phyloP scores from a whole-genome alignment of 2,888 invertebrate species.

The Tachina lurida region DNA sequence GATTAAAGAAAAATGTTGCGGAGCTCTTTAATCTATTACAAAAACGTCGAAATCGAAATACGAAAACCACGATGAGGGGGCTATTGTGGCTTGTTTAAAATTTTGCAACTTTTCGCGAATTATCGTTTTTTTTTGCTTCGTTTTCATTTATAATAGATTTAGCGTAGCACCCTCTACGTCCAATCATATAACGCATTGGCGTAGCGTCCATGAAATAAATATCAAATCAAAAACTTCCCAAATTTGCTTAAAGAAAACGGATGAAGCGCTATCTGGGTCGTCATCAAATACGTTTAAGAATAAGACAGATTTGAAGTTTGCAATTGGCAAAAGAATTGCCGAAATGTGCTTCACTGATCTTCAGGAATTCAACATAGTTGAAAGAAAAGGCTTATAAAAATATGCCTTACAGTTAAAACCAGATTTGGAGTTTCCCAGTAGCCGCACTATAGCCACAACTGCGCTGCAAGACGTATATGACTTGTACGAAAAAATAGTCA shows the following conservation, averaged over 20 bases:
- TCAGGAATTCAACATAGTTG: constrained; percentile 16
- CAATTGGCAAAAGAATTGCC: constrained; percentile 18
- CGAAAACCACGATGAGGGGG: too few species aligned
- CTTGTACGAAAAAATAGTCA: background rate
- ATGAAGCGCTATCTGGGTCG: constrained; percentile 8
- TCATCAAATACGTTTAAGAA: background rate
- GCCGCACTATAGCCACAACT: constrained; percentile 35
- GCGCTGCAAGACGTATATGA: constrained; percentile 35
- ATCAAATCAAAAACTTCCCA: constrained; percentile 23
- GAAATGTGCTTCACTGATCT: constrained; percentile 49
- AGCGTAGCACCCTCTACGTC: constrained; percentile 34
- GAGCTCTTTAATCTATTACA: too few species aligned
- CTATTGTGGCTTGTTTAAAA: too few species aligned
- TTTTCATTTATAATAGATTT: constrained; percentile 16
- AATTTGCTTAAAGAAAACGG: background rate
- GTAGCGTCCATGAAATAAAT: constrained; percentile 15
- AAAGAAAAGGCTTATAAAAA: constrained; percentile 31
- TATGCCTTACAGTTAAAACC: constrained; percentile 11
- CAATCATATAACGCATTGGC: constrained; percentile 26
- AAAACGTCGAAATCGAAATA: too few species aligned
- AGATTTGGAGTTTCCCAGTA: constrained; percentile 18
- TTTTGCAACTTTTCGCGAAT: too few species aligned
- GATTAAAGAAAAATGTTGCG: too few species aligned
- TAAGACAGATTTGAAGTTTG: constrained; percentile 3
- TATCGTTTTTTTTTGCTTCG: background rate